Base-by-base conservation (phyloP, 2,888 invertebrate genomes). In the Antheraea assamensis region DNA sequence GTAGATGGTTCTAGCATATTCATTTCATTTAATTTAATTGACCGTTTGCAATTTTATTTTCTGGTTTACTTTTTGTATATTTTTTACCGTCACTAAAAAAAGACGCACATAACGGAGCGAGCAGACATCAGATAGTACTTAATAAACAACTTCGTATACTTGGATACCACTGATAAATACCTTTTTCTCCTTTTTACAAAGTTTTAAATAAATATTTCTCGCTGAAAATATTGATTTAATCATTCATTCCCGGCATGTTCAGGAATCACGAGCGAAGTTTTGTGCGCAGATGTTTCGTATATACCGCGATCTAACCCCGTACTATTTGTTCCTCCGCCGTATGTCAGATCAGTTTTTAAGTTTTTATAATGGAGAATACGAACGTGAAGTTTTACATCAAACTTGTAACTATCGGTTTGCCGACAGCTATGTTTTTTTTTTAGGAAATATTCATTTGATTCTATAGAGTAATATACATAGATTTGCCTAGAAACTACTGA, bases 261-360 rank as follows among this genome's bases (percentile, higher is more conserved):
- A 79, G 82, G 80, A 80, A 83, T 85, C 83, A 82, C 79, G 76
- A 76, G 70, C 77, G 49, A 83, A 85, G 80, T 85, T 84, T 74
- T 74, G 75, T 68, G 76, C 79, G 72, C 88, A 88, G 84, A 83
- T 88, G 88, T 74, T 81, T 81, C 77, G 76, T 79, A 84, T 82
- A 82, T 78, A 76, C 74, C 78, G 77, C 78, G 81, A 83, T 80
- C 78, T 75, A n/a, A 15, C 42, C 42, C 24, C n/a, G 68, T 13
- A 58, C 35, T 42, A 70, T 55, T 73, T 73, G 21, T 42, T 30
- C 4, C n/a, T 24, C 58, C n/a, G 7, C 31, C n/a, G 58, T 35
- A 24, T 35, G 52, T 73, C 47, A 30, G 31, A 35, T 47, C 35
- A 21, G 58, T 21, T 70, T 52, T 58, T 58, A 58, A 31, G 70